These are phyloP conservation scores for Agrenia bidenticulata DNA, from an alignment of 2,888 invertebrate species.

Conservation along the genomic window DNA sequence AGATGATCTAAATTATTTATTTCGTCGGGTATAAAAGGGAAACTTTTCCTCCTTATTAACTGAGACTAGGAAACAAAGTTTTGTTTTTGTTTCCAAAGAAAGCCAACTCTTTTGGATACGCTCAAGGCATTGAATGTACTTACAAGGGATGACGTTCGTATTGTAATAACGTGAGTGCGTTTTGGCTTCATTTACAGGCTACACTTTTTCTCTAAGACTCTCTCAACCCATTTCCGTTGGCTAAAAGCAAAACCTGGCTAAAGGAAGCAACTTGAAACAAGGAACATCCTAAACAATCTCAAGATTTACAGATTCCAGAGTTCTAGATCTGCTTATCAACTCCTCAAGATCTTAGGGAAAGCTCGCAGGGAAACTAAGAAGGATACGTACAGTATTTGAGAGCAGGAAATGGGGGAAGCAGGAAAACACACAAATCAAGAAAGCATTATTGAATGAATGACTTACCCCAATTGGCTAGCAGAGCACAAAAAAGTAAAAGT, in stretches of 20 bases:
- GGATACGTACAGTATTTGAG: neutral
- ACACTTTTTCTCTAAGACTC: neutral
- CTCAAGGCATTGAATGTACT: too few species aligned
- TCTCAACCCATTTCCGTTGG: conserved; percentile 20
- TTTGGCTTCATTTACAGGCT: neutral
- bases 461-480: conserved; percentile 47
- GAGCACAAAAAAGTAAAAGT: conserved; percentile 35
- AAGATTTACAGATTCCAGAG: neutral
- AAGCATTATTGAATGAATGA: conserved; percentile 15
- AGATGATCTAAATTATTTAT: conserved; percentile 21
- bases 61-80: neutral
- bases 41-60: conserved; percentile 6
- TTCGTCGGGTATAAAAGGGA: neutral
- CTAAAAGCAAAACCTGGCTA: conserved; percentile 32
- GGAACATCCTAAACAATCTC: conserved; percentile 14
- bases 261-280: conserved; percentile 30
- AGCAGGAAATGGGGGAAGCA: conserved; percentile 7
- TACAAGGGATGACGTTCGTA: too few species aligned
- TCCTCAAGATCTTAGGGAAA: too few species aligned
- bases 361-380: too few species aligned
- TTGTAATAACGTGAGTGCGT: too few species aligned
- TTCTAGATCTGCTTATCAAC: too few species aligned
- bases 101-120: too few species aligned
- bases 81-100: too few species aligned
- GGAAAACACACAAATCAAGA: conserved; percentile 16